A percentile compares a stretch with the other conserved stretches of the same genome.
Evolutionary conservation across 2,888 invertebrate genomes (phyloP).

Genomic region (Drosophila pegasa): DNA sequence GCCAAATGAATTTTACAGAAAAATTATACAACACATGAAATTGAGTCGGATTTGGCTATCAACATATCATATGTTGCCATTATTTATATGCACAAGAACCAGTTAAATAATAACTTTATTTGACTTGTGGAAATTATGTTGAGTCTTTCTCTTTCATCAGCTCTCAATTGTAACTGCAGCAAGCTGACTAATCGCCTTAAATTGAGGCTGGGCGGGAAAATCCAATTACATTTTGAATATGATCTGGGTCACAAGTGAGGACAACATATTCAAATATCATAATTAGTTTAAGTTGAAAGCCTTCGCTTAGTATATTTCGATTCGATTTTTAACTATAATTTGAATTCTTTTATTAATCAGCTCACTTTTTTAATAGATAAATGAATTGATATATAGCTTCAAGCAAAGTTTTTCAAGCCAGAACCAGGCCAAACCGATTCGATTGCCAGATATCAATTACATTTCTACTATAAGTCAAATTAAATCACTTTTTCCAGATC

Average conservation of each 20-base stretch:
- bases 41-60: constrained; percentile 38
- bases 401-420: too few relatives aligned
- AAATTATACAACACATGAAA: constrained; percentile 60
- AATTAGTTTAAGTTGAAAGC: too few relatives aligned
- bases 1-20: constrained; percentile 40
- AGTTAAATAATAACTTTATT: background rate
- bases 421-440: background rate
- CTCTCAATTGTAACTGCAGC: too few relatives aligned
- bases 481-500: background rate
- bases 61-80: constrained; percentile 6
- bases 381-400: too few relatives aligned
- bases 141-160: background rate
- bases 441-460: background rate
- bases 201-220: background rate
- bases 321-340: too few relatives aligned
- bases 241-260: background rate
- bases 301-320: too few relatives aligned
- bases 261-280: too few relatives aligned
- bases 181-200: background rate
- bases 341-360: too few relatives aligned
- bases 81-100: background rate
- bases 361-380: too few relatives aligned
- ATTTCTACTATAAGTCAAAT: background rate
- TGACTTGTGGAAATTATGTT: constrained; percentile 1
- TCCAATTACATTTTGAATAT: background rate